phyloP scores from a whole-genome alignment of 2,113 vertebrate species.

The Coryphaenoides rupestris region DNA sequence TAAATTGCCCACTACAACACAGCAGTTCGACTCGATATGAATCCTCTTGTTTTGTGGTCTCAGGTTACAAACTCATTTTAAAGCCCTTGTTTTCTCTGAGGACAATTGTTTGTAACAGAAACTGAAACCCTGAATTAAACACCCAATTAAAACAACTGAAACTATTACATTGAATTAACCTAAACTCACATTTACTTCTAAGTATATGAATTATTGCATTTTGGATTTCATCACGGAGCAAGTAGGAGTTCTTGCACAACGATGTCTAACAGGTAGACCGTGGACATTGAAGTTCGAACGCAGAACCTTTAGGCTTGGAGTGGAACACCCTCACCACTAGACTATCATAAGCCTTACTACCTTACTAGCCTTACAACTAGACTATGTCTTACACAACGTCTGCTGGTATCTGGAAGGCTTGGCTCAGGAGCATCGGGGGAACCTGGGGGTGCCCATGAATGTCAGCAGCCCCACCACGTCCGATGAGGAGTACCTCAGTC shows the following conservation, averaged over 20 bases:
- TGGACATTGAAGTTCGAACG: too few relatives aligned
- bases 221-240: not conserved
- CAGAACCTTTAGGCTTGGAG: too few relatives aligned
- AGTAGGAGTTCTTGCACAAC: not conserved
- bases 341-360: too few relatives aligned
- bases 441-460: constrained; percentile 70
- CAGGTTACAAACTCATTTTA: not conserved
- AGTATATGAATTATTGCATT: too few relatives aligned
- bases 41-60: constrained; percentile 47
- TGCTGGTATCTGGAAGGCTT: not conserved
- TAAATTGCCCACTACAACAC: constrained; percentile 65
- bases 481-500: constrained; percentile 96
- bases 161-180: too few relatives aligned
- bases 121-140: too few relatives aligned
- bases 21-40: constrained; percentile 47
- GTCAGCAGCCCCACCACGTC: constrained; percentile 94
- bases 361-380: too few relatives aligned
- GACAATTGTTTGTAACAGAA: not conserved
- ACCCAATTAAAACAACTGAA: too few relatives aligned
- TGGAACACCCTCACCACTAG: too few relatives aligned
- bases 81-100: not conserved
- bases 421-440: constrained; percentile 60
- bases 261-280: too few relatives aligned
- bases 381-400: not conserved
- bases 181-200: too few relatives aligned